Base-by-base conservation (phyloP, 2,113 vertebrate species). In the Bettongia penicillata region DNA sequence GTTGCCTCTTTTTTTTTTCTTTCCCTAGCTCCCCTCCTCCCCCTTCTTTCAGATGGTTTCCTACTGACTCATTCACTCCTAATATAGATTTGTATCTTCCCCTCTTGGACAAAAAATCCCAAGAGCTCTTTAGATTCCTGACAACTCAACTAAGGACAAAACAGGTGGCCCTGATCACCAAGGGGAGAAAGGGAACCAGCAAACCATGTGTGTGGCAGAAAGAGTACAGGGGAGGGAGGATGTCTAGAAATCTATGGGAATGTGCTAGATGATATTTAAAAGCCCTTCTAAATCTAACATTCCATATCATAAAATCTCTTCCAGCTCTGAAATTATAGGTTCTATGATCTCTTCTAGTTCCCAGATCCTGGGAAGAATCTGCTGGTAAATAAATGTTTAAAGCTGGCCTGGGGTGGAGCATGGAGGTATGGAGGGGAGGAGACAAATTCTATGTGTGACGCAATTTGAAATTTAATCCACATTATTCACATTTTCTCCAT, bases 31-130 rank as follows among this genome's bases (percentile, higher is more conserved):
- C n/a, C n/a, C 7, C 61, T 2, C 19, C n/a, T 16, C 68, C n/a
- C 16, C 57, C 14, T 14, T 7, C 28, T 93, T 98, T 98, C 96
- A 91, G 97, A 97, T 89, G 53, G 94, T 3, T 49, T 98, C 97
- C 97, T 93, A 90, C 48, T 91, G 97, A 96, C 92, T 94, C 93
- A 93, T 26, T 90, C 55, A 51, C 61, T 97, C 95, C 96, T 92
- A 57, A 96, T 93, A 95, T 93, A 96, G 84, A 51, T 84, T 37
- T 47, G 52, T 91, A 50, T 55, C 43, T 95, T 77, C 53, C 31
- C 10, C 24, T 92, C 53, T 61, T 31, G 90, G 89, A 90, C 22
- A 96, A 94, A 96, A 91, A 53, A 94, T 95, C 89, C 93, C 90
- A 95, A 97, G 91, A 43, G 26, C 91, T 55, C 37, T 93, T 96